Evolutionary conservation across 2,888 invertebrate species (phyloP).

Genomic region (Psococerastis gibbosa): DNA sequence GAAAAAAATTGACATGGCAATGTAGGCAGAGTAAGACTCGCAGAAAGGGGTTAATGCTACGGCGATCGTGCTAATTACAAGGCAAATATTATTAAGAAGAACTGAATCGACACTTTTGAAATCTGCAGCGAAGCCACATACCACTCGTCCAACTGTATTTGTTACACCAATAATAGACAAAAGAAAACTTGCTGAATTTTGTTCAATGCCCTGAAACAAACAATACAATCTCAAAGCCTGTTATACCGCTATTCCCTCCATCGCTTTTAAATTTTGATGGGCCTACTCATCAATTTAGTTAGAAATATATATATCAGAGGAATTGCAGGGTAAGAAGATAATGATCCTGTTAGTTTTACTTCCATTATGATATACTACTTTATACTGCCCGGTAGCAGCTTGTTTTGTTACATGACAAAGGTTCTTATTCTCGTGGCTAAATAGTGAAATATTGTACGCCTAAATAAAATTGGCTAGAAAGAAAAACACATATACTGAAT

Average conservation of each 20-base stretch:
- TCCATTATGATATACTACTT: too few species aligned
- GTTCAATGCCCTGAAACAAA: conserved; percentile 44
- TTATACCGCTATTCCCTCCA: background rate
- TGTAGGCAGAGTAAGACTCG: conserved; percentile 50
- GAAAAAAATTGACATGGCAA: conserved; percentile 69
- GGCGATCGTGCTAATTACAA: conserved; percentile 72
- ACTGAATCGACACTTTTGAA: conserved; percentile 83
- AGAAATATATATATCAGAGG: too few species aligned
- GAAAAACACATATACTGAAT: too few species aligned
- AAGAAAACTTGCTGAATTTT: conserved; percentile 50
- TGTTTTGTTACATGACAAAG: too few species aligned
- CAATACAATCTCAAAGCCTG: background rate
- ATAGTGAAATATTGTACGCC: too few species aligned
- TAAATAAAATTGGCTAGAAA: too few species aligned
- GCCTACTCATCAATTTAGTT: too few species aligned
- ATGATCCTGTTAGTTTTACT: too few species aligned
- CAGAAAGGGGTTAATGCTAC: conserved; percentile 75
- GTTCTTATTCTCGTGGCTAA: too few species aligned
- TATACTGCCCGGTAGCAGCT: too few species aligned
- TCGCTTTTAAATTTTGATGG: too few species aligned
- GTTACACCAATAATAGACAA: conserved; percentile 79
- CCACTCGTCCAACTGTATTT: conserved; percentile 80
- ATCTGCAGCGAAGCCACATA: conserved; percentile 79
- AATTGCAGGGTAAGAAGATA: too few species aligned
- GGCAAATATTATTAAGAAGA: conserved; percentile 80